These are phyloP conservation scores for Drosophila pseudotakahashii DNA, from an alignment of 2,888 invertebrate genomes.

Conservation along the genomic window DNA sequence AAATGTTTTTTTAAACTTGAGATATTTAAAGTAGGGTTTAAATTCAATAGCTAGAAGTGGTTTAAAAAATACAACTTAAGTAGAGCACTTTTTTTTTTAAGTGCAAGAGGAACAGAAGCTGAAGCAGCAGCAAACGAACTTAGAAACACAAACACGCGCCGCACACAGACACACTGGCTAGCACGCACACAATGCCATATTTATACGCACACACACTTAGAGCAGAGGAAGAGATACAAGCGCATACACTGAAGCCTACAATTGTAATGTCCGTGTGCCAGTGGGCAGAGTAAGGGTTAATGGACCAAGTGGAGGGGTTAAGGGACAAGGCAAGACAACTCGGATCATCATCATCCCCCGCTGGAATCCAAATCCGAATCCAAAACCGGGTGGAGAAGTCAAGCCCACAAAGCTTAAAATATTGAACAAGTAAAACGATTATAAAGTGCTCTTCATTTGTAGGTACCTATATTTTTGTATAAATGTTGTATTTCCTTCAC, in stretches of 20 bases:
- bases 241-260: slow-evolving; percentile 43
- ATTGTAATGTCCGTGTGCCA: slow-evolving; percentile 46
- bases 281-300: slow-evolving; percentile 11
- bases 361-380: slow-evolving; percentile 7
- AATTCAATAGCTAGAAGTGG: no score
- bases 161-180: slow-evolving; percentile 32
- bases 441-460: not conserved
- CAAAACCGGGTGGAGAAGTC: slow-evolving; percentile 24
- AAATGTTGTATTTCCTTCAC: no score
- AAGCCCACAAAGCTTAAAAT: slow-evolving; percentile 1
- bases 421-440: no score
- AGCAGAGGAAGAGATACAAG: slow-evolving; percentile 37
- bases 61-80: no score
- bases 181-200: slow-evolving; percentile 31
- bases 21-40: no score
- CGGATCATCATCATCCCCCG: slow-evolving; percentile 30
- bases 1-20: no score
- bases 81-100: not conserved
- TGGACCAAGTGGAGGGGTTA: not conserved
- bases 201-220: slow-evolving; percentile 18
- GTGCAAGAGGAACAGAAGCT: slow-evolving; percentile 32
- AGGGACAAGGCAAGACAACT: slow-evolving; percentile 16
- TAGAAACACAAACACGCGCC: slow-evolving; percentile 74
- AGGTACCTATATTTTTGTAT: no score
- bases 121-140: slow-evolving; percentile 65